Evolutionary conservation across 1,140 invertebrate species (phyloP).

Genomic region (Aphaenogaster floridana): DNA sequence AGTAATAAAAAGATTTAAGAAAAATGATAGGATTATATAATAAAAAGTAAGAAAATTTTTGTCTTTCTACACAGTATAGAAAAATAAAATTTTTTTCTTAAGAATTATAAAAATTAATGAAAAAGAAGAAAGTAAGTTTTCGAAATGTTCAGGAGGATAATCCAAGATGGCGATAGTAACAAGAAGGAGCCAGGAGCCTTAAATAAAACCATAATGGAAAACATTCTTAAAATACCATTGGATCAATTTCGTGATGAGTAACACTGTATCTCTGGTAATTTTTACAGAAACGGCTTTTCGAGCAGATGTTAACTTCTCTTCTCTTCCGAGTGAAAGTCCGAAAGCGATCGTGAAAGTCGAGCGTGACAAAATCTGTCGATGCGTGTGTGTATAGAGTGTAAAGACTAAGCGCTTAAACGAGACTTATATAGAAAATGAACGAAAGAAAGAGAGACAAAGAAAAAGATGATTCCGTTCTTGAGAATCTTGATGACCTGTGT

Average conservation of each 20-base stretch:
- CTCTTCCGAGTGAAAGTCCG: slow-evolving; percentile 71
- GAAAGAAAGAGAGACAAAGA: slow-evolving; percentile 57
- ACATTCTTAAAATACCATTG: slow-evolving; percentile 66
- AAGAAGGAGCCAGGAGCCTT: slow-evolving; percentile 50
- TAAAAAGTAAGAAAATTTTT: slow-evolving; percentile 8
- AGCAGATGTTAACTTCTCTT: slow-evolving; percentile 82
- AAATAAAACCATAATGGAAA: slow-evolving; percentile 39
- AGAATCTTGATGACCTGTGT: slow-evolving; percentile 59
- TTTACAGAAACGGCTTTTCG: slow-evolving; percentile 83
- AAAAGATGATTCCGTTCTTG: slow-evolving; percentile 52
- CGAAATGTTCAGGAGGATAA: neutral
- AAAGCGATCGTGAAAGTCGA: slow-evolving; percentile 71
- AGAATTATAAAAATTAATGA: neutral
- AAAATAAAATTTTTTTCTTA: slow-evolving; percentile 2
- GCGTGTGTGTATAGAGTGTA: slow-evolving; percentile 62
- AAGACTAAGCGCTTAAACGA: slow-evolving; percentile 59
- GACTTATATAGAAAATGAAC: slow-evolving; percentile 51
- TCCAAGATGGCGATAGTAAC: neutral
- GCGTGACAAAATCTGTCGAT: slow-evolving; percentile 59
- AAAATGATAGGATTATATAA: neutral
- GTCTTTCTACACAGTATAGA: neutral
- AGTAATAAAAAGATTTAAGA: neutral
- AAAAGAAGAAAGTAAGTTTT: neutral
- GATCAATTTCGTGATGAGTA: slow-evolving; percentile 70
- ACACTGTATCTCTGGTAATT: slow-evolving; percentile 80